These are phyloP conservation scores for Neotoxoptera formosana DNA, from an alignment of 1,140 invertebrate species.

Conservation along the genomic window DNA sequence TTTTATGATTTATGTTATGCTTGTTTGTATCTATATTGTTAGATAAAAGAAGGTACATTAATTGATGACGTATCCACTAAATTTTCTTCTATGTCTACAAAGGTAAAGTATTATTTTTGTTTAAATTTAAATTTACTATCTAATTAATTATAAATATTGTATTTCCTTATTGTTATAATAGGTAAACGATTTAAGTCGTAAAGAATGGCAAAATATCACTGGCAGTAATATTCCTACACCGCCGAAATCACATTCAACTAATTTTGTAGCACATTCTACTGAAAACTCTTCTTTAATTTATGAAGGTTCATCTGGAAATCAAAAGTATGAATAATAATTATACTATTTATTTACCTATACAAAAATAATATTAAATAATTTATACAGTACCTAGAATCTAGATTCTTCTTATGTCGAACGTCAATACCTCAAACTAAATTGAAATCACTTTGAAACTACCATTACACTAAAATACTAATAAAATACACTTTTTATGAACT, in stretches of 20 bases:
- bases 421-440: neutral
- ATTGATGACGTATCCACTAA: slow-evolving; percentile 74
- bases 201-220: slow-evolving; percentile 74
- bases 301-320: slow-evolving; percentile 33
- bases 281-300: slow-evolving; percentile 43
- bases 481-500: neutral
- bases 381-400: too few relatives aligned
- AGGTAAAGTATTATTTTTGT: slow-evolving; percentile 67
- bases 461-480: neutral
- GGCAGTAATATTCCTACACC: slow-evolving; percentile 66
- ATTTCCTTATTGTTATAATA: slow-evolving; percentile 62
- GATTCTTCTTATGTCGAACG: neutral
- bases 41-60: slow-evolving; percentile 79
- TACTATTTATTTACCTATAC: neutral
- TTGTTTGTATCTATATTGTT: slow-evolving; percentile 64
- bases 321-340: slow-evolving; percentile 38
- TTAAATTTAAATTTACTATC: slow-evolving; percentile 56
- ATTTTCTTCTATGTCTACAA: slow-evolving; percentile 72
- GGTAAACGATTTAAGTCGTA: slow-evolving; percentile 75
- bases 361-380: neutral
- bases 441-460: neutral
- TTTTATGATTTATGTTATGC: slow-evolving; percentile 63
- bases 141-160: slow-evolving; percentile 39
- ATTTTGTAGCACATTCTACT: slow-evolving; percentile 33
- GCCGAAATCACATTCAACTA: slow-evolving; percentile 41